A percentile compares a stretch with the other conserved stretches of the same genome.
These are phyloP conservation scores for Harpagifer antarcticus DNA, from an alignment of 2,797 vertebrate species.

Conservation along the genomic window DNA sequence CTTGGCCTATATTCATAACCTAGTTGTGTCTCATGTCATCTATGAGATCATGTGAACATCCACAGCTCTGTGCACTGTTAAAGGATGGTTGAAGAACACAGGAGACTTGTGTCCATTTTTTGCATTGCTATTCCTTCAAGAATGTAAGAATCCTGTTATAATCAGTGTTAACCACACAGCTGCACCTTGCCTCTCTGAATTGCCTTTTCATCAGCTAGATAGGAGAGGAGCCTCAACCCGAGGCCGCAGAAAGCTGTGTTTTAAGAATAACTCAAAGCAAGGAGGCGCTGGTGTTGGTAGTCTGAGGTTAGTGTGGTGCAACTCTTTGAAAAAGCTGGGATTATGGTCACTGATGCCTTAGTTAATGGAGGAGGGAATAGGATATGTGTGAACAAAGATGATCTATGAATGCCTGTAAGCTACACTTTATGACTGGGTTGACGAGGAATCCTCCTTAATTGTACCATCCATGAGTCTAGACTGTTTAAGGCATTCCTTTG, in stretches of 20 bases:
- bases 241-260: conserved; percentile 36
- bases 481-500: conserved; percentile 30
- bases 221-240: conserved; percentile 21
- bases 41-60: neutral
- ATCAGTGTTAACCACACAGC: conserved; percentile 10
- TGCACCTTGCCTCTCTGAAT: conserved; percentile 15
- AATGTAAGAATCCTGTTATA: conserved; percentile 37
- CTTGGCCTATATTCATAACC: neutral
- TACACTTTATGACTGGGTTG: conserved; percentile 14
- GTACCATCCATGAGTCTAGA: conserved; percentile 41
- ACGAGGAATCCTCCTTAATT: conserved; percentile 48
- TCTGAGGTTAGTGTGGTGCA: conserved; percentile 52
- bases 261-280: conserved; percentile 41
- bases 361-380: conserved; percentile 25
- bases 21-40: neutral
- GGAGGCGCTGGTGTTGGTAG: conserved; percentile 11
- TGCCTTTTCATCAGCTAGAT: conserved; percentile 23
- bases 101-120: conserved; percentile 10
- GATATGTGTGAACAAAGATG: conserved; percentile 32
- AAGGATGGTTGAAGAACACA: neutral
- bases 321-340: conserved; percentile 31
- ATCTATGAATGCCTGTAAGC: conserved; percentile 26
- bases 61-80: conserved; percentile 9
- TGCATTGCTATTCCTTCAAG: conserved; percentile 5
- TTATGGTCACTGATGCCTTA: conserved; percentile 34